A percentile compares a stretch with the other conserved stretches of the same genome.
Conservation (phyloP, 2,113 vertebrate species). For the Paradisaea rubra region DNA sequence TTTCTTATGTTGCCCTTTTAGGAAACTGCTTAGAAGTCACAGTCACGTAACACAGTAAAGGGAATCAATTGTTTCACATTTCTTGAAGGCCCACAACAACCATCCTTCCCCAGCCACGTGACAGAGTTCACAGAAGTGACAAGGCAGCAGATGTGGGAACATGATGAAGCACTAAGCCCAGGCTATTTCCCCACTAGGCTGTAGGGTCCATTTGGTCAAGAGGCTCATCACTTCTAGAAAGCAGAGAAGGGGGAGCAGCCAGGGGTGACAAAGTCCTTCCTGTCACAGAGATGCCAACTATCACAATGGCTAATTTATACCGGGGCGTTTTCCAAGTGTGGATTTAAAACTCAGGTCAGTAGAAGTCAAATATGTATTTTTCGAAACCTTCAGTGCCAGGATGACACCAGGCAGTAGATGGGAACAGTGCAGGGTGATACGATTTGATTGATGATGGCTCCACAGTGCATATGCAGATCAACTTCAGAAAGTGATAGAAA, state of each 20-base stretch:
- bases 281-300: background rate
- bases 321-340: background rate
- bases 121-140: background rate
- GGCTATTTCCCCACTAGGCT: background rate
- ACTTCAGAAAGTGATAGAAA: conserved; percentile 15
- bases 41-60: background rate
- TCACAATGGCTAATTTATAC: background rate
- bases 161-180: background rate
- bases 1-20: background rate
- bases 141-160: background rate
- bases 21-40: background rate
- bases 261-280: background rate
- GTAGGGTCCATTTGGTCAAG: background rate
- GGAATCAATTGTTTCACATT: background rate
- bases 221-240: background rate
- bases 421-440: background rate
- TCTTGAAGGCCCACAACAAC: background rate
- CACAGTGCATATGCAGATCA: background rate
- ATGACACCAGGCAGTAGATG: background rate
- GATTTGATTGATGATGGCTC: background rate
- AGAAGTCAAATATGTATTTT: background rate
- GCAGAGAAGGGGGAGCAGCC: background rate
- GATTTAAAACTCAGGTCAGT: background rate
- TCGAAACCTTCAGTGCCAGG: background rate
- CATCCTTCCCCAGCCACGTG: background rate